Base-by-base conservation (phyloP, 2,888 invertebrate genomes). In the Leptura quadrifasciata region DNA sequence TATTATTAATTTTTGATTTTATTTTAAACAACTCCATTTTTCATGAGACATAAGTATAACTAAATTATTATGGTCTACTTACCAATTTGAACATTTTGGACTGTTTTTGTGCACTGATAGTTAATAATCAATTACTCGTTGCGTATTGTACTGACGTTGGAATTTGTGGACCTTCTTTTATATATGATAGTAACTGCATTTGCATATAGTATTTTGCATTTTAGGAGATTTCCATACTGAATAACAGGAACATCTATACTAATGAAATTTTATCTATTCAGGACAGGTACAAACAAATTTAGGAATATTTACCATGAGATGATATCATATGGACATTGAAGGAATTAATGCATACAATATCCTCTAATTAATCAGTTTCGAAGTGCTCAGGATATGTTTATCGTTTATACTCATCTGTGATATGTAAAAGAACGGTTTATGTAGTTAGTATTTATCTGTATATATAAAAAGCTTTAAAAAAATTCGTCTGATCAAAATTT, bases 81-180 rank as follows among this genome's bases (percentile, higher is more conserved):
- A 57, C 57, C 57, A 57, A 57, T 57, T 57, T 57, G 20, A 57
- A 57, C 57, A 57, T 57, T 57, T 57, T 20, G 18, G 9, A 57
- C n/a, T n/a, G 57, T 20, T 57, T 20, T 18, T 57, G 57, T 20
- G 12, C 21, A 20, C 57, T 10, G 9, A 10, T 10, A 17, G 12
- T n/a, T 47, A n/a, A n/a, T n/a, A n/a, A 4, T 47, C 47, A 47
- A 47, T 47, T n/a, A 5, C n/a, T n/a, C 5, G n/a, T n/a, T 1
- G 20, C 21, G 21, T 1, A 57, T 57, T 2, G 57, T 17, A 57
- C 57, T 57, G 57, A 0, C 18, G 9, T 57, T 57, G 21, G 20
- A 21, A 57, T 20, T 20, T 12, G 12, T 15, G 20, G 20, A 20
- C 15, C 9, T 10, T 57, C 57, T 57, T 57, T 18, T 57, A 57